Evolutionary conservation across 2,113 vertebrate species (phyloP), one percentile per base, ranked within the genome.

Genomic region (Procavia capensis): DNA sequence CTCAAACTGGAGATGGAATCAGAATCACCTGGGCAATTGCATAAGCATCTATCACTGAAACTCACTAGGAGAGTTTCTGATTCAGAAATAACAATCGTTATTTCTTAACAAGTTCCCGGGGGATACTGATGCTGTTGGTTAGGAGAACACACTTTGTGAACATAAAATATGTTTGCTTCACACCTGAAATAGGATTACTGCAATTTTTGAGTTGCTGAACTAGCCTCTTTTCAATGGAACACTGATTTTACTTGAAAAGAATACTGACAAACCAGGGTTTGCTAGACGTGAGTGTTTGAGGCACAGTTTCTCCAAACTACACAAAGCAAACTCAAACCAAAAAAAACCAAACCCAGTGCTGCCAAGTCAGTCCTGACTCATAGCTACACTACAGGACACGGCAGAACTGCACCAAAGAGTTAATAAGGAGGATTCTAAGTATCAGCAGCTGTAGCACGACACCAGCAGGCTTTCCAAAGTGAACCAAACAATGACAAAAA

Each of bases 211-310:
- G 31, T 10, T 88, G 74, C 90, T 85, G 85, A 92, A 82, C 9
- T 66, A 81, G 57, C 27, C 57, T 31, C 8, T 90, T 59, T 45
- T 78, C 17, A 47, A 74, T 36, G 63, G 29, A 93, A 88, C 19
- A 88, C 41, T 29, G 59, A 90, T 95, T 94, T 88, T 66, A 81
- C 14, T 85, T 94, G 79, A 91, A 93, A 72, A 95, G 45, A 68
- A 50, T 25, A 20, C 75, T 91, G 87, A 91, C 50, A 80, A 27
- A 54, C 25, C 25, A 45, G 39, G 3, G 39, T 82, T 93, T 41
- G 59, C 91, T 36, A 76, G 63, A 75, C 57, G 41, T 88, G 41
- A 47, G 20, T 63, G 87, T 94, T 68, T 91, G 68, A n/a, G 81
- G 85, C n/a, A 64, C 31, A 86, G 50, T 83, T 61, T 70, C 63